A percentile compares a stretch with the other conserved stretches of the same genome.
phyloP scores from a whole-genome alignment of 2,888 invertebrate genomes.

The Gonocerus acuteangulatus region DNA sequence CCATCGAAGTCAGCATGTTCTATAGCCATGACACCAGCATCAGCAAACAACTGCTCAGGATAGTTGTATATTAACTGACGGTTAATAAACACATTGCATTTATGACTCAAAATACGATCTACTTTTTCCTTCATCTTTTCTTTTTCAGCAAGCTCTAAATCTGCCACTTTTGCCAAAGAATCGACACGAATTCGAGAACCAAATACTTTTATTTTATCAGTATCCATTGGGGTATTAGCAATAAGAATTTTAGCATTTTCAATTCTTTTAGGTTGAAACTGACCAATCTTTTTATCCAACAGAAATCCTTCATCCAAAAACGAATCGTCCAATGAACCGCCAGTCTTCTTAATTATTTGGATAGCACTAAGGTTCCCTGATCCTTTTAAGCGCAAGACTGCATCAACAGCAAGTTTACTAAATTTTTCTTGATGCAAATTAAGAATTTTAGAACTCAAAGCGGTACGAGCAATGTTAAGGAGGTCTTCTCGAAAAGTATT shows the following conservation, averaged over 20 bases:
- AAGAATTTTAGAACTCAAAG: slow-evolving; percentile 94
- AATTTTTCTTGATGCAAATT: slow-evolving; percentile 96
- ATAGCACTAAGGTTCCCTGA: slow-evolving; percentile 92
- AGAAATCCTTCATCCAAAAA: slow-evolving; percentile 92
- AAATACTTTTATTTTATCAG: slow-evolving; percentile 98
- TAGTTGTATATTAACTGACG: slow-evolving; percentile 99
- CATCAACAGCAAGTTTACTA: slow-evolving; percentile 89
- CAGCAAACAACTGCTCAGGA: slow-evolving; percentile 97
- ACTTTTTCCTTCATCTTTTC: slow-evolving; percentile 99
- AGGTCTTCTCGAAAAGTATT: slow-evolving; percentile 78
- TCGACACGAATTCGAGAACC: slow-evolving; percentile 90
- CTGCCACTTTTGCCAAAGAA: slow-evolving; percentile 91
- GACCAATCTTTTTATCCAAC: slow-evolving; percentile 91
- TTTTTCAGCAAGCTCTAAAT: slow-evolving; percentile 94
- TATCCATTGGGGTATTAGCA: slow-evolving; percentile 99
- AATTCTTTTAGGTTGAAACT: slow-evolving; percentile 91
- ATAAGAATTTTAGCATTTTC: slow-evolving; percentile 95
- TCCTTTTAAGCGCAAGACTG: slow-evolving; percentile 88
- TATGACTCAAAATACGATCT: slow-evolving; percentile 86
- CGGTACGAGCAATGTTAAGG: slow-evolving; percentile 93
- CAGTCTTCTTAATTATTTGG: slow-evolving; percentile 95
- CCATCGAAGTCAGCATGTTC: slow-evolving; percentile 99
- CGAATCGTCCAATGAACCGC: slow-evolving; percentile 87
- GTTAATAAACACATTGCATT: slow-evolving; percentile 96
- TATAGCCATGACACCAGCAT: slow-evolving; percentile 97